Percentiles rank a stretch among this genome's conserved stretches.
Conservation (phyloP, 2,888 invertebrate species). For the Cheilosia grossa region DNA sequence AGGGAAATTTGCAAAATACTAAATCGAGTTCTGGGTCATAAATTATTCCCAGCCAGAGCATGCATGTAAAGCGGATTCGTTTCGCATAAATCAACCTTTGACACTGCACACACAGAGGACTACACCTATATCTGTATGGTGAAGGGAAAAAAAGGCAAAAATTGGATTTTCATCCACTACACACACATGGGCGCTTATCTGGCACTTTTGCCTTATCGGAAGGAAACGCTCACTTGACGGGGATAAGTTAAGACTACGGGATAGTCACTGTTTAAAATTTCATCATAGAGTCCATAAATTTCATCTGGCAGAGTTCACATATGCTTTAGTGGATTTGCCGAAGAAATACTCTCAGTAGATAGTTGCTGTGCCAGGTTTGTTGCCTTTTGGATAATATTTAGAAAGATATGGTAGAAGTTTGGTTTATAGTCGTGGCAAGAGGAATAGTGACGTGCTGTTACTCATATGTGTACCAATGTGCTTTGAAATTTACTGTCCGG, state of each 20-base stretch:
- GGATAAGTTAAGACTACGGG: slow-evolving; percentile 68
- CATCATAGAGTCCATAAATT: slow-evolving; percentile 73
- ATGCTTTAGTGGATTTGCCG: slow-evolving; percentile 51
- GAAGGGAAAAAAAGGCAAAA: slow-evolving; percentile 31
- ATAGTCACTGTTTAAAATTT: slow-evolving; percentile 72
- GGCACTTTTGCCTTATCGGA: slow-evolving; percentile 68
- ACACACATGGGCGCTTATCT: slow-evolving; percentile 49
- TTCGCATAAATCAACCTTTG: slow-evolving; percentile 74
- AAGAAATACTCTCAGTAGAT: slow-evolving; percentile 23
- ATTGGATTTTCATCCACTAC: slow-evolving; percentile 68
- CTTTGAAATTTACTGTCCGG: too few relatives aligned
- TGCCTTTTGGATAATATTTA: background rate
- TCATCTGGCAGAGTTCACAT: slow-evolving; percentile 70
- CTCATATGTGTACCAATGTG: too few relatives aligned
- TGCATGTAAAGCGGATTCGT: slow-evolving; percentile 72
- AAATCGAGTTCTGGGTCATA: slow-evolving; percentile 63
- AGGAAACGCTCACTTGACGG: slow-evolving; percentile 60
- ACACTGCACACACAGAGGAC: slow-evolving; percentile 53
- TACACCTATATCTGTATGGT: background rate
- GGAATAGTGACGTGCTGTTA: too few relatives aligned
- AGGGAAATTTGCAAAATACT: slow-evolving; percentile 61
- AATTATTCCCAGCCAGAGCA: slow-evolving; percentile 61
- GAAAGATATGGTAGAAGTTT: background rate
- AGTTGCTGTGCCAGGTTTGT: background rate
- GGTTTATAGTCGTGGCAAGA: background rate